Percentiles rank a stretch among this genome's conserved stretches.
These are phyloP conservation scores for Zosterops japonicus DNA, from an alignment of 2,113 vertebrate genomes.

Conservation along the genomic window DNA sequence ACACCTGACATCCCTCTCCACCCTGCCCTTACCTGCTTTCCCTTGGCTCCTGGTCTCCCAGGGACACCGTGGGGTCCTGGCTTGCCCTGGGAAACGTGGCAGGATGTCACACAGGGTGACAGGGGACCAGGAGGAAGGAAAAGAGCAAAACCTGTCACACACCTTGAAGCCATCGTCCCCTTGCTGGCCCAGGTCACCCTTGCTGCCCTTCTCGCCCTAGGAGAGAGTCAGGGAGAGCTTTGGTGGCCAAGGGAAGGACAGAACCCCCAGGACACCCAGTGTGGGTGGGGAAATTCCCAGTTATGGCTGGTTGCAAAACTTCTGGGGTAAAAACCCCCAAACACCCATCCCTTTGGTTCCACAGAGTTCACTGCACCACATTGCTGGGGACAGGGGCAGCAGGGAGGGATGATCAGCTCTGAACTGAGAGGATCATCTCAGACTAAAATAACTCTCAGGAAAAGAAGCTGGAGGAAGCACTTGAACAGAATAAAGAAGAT, in stretches of 20 bases:
- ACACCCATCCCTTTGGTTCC: not conserved
- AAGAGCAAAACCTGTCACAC: not conserved
- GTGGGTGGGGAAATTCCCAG: not conserved
- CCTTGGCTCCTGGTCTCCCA: conserved; percentile 76
- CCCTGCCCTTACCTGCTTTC: conserved; percentile 77
- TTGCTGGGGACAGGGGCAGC: not conserved
- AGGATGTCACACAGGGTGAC: not conserved
- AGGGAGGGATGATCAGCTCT: not conserved
- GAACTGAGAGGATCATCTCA: not conserved
- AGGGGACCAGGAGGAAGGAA: not conserved
- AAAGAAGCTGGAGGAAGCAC: not conserved
- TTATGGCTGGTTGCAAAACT: not conserved
- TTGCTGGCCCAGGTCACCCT: conserved; percentile 73
- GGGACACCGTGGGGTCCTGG: conserved; percentile 70
- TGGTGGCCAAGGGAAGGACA: not conserved
- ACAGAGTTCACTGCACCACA: accelerated
- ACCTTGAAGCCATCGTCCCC: conserved; percentile 83
- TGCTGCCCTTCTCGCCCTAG: conserved; percentile 84
- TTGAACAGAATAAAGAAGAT: not conserved
- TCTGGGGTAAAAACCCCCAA: not conserved
- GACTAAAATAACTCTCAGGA: not conserved
- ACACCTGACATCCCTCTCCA: not conserved
- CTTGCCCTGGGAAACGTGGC: conserved; percentile 70
- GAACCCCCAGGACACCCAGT: not conserved
- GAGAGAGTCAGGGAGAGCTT: not conserved